Conservation (phyloP, 1,140 invertebrate genomes). For the Anastatus disparis region DNA sequence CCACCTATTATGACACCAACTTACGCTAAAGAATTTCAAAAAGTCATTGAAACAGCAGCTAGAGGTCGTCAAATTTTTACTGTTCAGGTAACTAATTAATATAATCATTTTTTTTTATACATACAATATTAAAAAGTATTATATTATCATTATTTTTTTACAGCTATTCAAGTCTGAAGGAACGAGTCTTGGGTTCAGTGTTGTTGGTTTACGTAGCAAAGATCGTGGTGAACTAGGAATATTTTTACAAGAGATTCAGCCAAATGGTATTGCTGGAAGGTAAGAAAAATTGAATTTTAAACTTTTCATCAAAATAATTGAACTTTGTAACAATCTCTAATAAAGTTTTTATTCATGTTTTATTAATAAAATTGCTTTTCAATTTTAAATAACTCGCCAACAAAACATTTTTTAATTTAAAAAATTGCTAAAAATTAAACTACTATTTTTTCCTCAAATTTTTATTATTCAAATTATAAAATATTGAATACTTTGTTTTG, state of each 20-base stretch:
- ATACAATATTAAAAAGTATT: neutral
- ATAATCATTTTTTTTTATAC: neutral
- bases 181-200: constrained; percentile 80
- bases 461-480: too few species aligned
- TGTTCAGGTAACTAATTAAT: constrained; percentile 64
- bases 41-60: constrained; percentile 72
- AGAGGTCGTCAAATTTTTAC: constrained; percentile 73
- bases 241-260: constrained; percentile 82
- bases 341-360: too few species aligned
- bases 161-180: constrained; percentile 79
- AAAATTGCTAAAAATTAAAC: too few species aligned
- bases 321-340: neutral
- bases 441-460: too few species aligned
- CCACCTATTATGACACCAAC: constrained; percentile 71
- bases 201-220: constrained; percentile 78
- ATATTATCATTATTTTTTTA: constrained; percentile 44
- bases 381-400: too few species aligned
- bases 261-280: constrained; percentile 78
- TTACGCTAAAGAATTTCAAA: constrained; percentile 74
- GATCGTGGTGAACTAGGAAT: constrained; percentile 80
- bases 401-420: too few species aligned
- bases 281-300: constrained; percentile 58
- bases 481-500: too few species aligned
- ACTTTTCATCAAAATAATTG: neutral
- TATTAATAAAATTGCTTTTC: too few species aligned